These are phyloP conservation scores for Cryptophagus acutangulus DNA, from an alignment of 2,888 invertebrate genomes.

Conservation along the genomic window DNA sequence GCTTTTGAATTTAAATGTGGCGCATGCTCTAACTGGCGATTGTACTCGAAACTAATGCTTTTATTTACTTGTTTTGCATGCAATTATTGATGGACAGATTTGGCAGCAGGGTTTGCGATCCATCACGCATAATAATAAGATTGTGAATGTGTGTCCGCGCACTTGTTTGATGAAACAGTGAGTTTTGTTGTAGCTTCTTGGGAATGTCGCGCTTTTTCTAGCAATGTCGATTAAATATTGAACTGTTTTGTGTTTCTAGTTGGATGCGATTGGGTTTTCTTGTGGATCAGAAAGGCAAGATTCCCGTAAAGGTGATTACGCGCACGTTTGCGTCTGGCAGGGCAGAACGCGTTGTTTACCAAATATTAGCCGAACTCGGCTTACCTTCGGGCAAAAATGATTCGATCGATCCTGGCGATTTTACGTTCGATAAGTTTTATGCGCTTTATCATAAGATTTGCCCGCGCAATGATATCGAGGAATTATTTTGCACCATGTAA, in stretches of 20 bases:
- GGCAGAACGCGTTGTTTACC: conserved; percentile 97
- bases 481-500: conserved; percentile 93
- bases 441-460: conserved; percentile 98
- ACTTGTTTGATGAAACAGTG: conserved; percentile 98
- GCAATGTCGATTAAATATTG: no score
- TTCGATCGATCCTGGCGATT: conserved; percentile 87
- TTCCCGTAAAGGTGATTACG: conserved; percentile 94
- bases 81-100: conserved; percentile 55
- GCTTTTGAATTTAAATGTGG: conserved; percentile 12
- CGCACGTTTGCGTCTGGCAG: conserved; percentile 99
- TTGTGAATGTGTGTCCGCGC: conserved; percentile 91
- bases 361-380: conserved; percentile 88
- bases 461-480: conserved; percentile 97
- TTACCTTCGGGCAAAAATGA: conserved; percentile 95
- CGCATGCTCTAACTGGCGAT: conserved; percentile 7
- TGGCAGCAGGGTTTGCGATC: conserved; percentile 88
- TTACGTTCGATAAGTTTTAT: conserved; percentile 99
- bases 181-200: conserved; percentile 49
- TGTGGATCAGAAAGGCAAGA: conserved; percentile 90
- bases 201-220: neutral
- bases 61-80: conserved; percentile 35
- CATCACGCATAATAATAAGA: conserved; percentile 95
- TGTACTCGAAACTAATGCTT: no score
- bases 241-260: conserved; percentile 62
- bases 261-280: conserved; percentile 97